Percentiles rank a stretch among this genome's conserved stretches.
Conservation (phyloP, 2,888 invertebrate species). For the Cephus spinipes region DNA sequence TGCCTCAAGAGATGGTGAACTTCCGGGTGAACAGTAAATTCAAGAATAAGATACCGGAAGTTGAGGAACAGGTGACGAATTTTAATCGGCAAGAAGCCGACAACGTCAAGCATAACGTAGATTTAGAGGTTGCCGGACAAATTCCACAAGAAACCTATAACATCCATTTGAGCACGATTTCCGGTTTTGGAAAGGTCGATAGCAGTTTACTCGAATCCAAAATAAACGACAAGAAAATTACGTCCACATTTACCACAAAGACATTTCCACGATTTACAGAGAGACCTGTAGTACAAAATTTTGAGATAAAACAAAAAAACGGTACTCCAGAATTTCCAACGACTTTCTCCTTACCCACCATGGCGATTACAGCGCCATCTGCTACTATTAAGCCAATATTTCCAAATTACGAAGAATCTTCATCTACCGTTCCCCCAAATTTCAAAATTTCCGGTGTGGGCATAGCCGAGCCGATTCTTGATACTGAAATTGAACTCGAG, state of each 20-base stretch:
- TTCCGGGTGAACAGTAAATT: conserved; percentile 57
- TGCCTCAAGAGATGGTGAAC: conserved; percentile 54
- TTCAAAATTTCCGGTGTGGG: conserved; percentile 54
- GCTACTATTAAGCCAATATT: neutral
- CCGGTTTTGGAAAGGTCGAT: conserved; percentile 21
- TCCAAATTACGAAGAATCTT: neutral
- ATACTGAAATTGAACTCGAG: conserved; percentile 55
- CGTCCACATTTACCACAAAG: neutral
- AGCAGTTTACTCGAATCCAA: neutral
- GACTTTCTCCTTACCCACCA: neutral
- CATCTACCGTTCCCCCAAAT: conserved; percentile 18
- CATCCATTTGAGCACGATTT: conserved; percentile 48
- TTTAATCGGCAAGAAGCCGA: neutral
- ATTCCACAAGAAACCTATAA: conserved; percentile 55
- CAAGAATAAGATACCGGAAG: conserved; percentile 48
- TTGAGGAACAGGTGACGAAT: conserved; percentile 25
- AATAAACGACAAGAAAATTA: neutral
- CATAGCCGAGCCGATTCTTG: conserved; percentile 61
- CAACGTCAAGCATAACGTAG: conserved; percentile 30
- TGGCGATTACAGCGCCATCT: neutral
- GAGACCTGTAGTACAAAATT: neutral
- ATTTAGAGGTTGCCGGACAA: conserved; percentile 56
- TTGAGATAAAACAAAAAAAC: neutral
- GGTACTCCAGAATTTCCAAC: neutral
- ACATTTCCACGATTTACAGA: neutral